phyloP scores from a whole-genome alignment of 2,888 invertebrate species.

The Heliconius ethilla region DNA sequence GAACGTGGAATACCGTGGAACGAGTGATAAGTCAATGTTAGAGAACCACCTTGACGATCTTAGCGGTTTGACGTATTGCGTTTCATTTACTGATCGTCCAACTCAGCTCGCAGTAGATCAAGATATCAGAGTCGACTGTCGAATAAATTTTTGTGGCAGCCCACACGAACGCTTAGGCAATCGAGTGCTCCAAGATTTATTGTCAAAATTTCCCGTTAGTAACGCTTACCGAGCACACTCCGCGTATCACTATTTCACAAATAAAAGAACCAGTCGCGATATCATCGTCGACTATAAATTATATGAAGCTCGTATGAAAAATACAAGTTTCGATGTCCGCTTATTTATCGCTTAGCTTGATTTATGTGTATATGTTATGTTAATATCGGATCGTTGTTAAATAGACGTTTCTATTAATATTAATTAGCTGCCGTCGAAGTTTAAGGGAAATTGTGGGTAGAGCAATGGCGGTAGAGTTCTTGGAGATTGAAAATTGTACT shows the following conservation, averaged over 20 bases:
- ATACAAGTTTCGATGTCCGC: slow-evolving; percentile 75
- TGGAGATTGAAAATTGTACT: neutral
- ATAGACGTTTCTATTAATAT: slow-evolving; percentile 61
- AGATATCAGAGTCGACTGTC: slow-evolving; percentile 76
- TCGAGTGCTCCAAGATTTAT: slow-evolving; percentile 79
- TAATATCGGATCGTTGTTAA: slow-evolving; percentile 60
- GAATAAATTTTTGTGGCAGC: slow-evolving; percentile 76
- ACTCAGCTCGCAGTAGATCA: slow-evolving; percentile 67
- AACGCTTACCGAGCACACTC: slow-evolving; percentile 80
- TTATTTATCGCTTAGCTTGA: slow-evolving; percentile 76
- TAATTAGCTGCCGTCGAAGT: slow-evolving; percentile 50
- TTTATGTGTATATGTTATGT: slow-evolving; percentile 73
- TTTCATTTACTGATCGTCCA: slow-evolving; percentile 54
- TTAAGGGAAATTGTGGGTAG: slow-evolving; percentile 31
- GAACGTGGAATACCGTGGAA: slow-evolving; percentile 40
- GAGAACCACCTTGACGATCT: slow-evolving; percentile 44
- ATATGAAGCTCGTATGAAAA: slow-evolving; percentile 78
- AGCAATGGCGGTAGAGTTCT: neutral
- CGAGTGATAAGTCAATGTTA: slow-evolving; percentile 55
- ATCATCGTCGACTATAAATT: slow-evolving; percentile 81
- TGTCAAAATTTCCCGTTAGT: slow-evolving; percentile 81
- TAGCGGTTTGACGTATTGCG: slow-evolving; percentile 53
- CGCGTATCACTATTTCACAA: slow-evolving; percentile 81
- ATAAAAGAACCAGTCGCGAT: slow-evolving; percentile 82
- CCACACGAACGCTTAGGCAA: slow-evolving; percentile 81